These are phyloP conservation scores for Aegypius monachus DNA, from an alignment of 2,113 vertebrate genomes.

Conservation along the genomic window DNA sequence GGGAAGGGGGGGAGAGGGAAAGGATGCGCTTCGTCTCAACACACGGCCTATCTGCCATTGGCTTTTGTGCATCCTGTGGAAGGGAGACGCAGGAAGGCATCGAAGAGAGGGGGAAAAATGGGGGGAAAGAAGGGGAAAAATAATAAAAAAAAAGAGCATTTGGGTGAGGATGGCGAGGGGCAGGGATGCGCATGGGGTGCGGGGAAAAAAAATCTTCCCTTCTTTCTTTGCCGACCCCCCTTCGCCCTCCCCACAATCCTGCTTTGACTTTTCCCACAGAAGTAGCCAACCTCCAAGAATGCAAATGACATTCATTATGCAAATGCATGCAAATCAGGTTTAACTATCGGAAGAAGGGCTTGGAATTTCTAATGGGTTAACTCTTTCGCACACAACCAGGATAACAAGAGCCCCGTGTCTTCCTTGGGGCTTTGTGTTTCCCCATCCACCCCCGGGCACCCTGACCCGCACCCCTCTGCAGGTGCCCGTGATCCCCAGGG, in stretches of 20 bases:
- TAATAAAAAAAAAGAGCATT: not conserved
- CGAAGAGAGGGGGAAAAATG: not conserved
- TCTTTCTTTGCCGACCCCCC: constrained; percentile 66
- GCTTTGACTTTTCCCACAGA: constrained; percentile 94
- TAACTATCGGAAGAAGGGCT: constrained; percentile 90
- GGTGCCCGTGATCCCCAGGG: not conserved
- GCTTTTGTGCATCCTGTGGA: constrained; percentile 29
- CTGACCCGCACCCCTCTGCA: not conserved
- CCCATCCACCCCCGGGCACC: not conserved
- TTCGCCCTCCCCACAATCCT: constrained; percentile 71
- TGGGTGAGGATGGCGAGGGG: not conserved
- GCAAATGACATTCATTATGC: constrained; percentile 99
- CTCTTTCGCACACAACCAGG: not conserved
- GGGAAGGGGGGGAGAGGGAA: not conserved
- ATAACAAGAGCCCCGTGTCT: not conserved
- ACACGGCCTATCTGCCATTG: constrained; percentile 15
- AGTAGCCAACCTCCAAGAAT: constrained; percentile 95
- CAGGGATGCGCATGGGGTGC: not conserved
- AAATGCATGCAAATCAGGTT: constrained; percentile 99
- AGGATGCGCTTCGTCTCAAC: constrained; percentile 35
- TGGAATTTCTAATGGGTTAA: constrained; percentile 77
- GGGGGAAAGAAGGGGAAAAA: constrained; percentile 5
- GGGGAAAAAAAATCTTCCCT: constrained; percentile 58
- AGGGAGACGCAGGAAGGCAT: not conserved
- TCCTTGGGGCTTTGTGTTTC: constrained; percentile 4